Evolutionary conservation across 1,140 invertebrate genomes (phyloP), one percentile per base, ranked within the genome.

Genomic region (Xylocopa sonorina): DNA sequence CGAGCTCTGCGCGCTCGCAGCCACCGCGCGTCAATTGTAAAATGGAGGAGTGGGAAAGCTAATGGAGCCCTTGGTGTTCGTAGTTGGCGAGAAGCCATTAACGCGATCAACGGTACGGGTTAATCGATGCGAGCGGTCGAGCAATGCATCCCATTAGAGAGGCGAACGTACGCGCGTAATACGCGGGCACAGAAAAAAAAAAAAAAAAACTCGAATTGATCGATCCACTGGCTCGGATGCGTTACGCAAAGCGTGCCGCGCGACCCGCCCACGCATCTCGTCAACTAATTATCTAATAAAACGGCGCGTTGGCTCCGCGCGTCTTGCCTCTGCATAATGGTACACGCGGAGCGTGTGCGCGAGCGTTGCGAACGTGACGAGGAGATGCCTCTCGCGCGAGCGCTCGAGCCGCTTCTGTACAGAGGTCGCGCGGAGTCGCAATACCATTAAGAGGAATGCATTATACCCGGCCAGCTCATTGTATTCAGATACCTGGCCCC

Each of bases 401-500:
- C n/a, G n/a, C 64, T 67, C 29, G 63, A 48, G 32, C 32, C 63
- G 43, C 27, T 71, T 32, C 29, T 74, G 68, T 58, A 32, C 67
- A 79, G 68, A 83, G 86, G 80, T 90, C 85, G 83, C 85, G 73
- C n/a, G 27, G 57, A 83, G 81, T 80, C 79, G 64, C 84, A 83
- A 82, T 88, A 78, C 79, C 74, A 90, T 88, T 90, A 88, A 88
- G 68, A 57, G 84, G 82, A 86, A 87, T 81, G 83, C 82, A 89
- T 90, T 88, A 86, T 88, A 81, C 82, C 82, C 76, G 77, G 58
- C 46, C 72, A 38, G 82, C 78, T 90, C 88, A 92, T 91, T 92
- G 90, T 92, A 92, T 92, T 91, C 90, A 89, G 88, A 92, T 91
- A 77, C 69, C 72, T 64, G 34, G 71, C 81, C 66, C 66, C 80